Evolutionary conservation across 2,888 invertebrate genomes (phyloP).

Genomic region (Nudaria mundana): DNA sequence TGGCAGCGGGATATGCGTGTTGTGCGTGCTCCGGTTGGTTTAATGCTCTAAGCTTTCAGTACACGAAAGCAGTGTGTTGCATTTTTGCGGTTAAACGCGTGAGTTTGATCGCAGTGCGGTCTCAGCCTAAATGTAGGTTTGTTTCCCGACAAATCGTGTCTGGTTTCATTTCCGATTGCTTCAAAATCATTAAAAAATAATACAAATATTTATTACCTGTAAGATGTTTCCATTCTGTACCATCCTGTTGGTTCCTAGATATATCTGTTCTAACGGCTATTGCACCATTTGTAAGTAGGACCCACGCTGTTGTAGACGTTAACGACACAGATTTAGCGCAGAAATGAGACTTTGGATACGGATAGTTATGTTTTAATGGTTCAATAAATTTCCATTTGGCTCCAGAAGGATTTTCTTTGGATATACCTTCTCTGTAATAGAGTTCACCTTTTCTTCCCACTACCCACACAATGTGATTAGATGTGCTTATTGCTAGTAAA

Average conservation of each 20-base stretch:
- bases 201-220: constrained; percentile 48
- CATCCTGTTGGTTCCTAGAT: constrained; percentile 88
- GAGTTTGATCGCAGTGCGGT: too few species aligned
- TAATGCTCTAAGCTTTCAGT: too few species aligned
- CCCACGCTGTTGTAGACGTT: constrained; percentile 89
- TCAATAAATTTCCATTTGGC: constrained; percentile 91
- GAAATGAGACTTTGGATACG: constrained; percentile 51
- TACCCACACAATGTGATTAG: constrained; percentile 90
- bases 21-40: too few species aligned
- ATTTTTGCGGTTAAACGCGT: too few species aligned
- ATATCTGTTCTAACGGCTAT: constrained; percentile 90
- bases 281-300: constrained; percentile 86
- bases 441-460: constrained; percentile 92
- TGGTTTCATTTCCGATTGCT: too few species aligned
- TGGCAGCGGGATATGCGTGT: too few species aligned
- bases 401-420: constrained; percentile 83
- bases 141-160: too few species aligned
- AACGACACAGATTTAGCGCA: constrained; percentile 88
- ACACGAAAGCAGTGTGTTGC: too few species aligned
- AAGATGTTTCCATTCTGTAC: constrained; percentile 90
- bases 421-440: constrained; percentile 89
- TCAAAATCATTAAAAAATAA: too few species aligned
- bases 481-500: constrained; percentile 86
- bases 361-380: constrained; percentile 64
- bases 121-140: too few species aligned